Percentiles rank a stretch among this genome's conserved stretches.
Evolutionary conservation across 1,140 invertebrate genomes (phyloP).

Genomic region (Mesaphorura yosii): DNA sequence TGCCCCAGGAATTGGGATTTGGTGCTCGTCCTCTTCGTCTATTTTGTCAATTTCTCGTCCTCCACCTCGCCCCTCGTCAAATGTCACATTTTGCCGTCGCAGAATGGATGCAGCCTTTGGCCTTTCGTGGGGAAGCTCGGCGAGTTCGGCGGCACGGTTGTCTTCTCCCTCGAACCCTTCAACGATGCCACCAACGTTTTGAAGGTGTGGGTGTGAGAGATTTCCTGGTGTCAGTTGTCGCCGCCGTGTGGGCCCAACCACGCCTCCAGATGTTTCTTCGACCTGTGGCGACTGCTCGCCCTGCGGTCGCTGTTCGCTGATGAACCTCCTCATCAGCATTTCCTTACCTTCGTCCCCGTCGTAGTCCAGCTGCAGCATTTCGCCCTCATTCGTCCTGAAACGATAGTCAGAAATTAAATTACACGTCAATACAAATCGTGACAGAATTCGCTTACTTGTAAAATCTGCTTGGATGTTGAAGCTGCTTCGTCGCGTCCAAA

Average conservation of each 20-base stretch:
- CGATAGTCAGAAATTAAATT: neutral
- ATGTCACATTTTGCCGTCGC: constrained; percentile 5
- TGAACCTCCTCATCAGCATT: constrained; percentile 28
- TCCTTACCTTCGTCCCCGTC: constrained; percentile 31
- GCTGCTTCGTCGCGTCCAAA: no score
- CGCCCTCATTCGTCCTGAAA: constrained; percentile 26
- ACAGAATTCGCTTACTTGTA: neutral
- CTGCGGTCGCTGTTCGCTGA: constrained; percentile 21
- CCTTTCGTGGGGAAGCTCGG: constrained; percentile 8
- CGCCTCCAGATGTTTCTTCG: no score
- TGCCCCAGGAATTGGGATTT: neutral
- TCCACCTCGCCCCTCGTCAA: neutral
- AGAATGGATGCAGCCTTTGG: constrained; percentile 24
- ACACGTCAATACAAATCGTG: neutral
- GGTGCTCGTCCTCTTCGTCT: constrained; percentile 6
- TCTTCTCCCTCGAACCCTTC: neutral
- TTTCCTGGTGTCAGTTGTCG: no score
- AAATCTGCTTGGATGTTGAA: neutral
- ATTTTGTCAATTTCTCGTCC: neutral
- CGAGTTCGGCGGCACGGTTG: neutral
- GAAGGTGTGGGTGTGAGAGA: no score
- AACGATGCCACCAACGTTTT: neutral
- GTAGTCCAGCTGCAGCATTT: constrained; percentile 27
- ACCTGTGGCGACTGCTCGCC: no score
- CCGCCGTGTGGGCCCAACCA: no score